A percentile compares a stretch with the other conserved stretches of the same genome.
Conservation (phyloP, 2,797 vertebrate genomes). For the Podarcis siculus region DNA sequence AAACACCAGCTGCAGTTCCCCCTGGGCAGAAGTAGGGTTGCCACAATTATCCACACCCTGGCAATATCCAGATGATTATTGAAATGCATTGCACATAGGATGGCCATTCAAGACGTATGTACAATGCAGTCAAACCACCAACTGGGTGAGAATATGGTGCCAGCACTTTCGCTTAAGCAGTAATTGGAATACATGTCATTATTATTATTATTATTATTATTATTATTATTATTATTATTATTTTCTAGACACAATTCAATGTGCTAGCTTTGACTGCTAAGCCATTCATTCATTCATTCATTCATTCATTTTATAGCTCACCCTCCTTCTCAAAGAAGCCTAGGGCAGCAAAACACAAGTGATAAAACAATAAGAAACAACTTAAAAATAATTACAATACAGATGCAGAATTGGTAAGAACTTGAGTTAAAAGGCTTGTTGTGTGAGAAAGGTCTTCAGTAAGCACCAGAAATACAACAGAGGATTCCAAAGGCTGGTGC, state of each 20-base stretch:
- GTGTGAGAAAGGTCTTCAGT: too few species aligned
- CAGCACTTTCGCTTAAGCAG: background rate
- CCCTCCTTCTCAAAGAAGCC: too few species aligned
- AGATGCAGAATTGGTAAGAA: too few species aligned
- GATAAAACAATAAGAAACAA: too few species aligned
- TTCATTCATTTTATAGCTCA: too few species aligned
- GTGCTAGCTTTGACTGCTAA: background rate
- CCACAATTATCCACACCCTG: background rate
- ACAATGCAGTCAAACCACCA: background rate
- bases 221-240: background rate
- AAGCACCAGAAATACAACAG: too few species aligned
- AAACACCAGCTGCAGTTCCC: background rate
- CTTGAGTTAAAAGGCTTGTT: too few species aligned
- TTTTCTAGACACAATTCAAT: background rate
- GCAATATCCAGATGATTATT: background rate
- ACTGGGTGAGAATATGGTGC: background rate
- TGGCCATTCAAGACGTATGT: background rate
- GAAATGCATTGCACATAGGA: too few species aligned
- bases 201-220: too few species aligned
- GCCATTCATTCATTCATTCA: background rate
- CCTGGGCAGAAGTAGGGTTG: background rate
- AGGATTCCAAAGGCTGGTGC: too few species aligned
- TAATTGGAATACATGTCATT: background rate
- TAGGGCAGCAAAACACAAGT: too few species aligned
- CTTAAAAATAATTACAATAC: too few species aligned